Evolutionary conservation across 2,797 vertebrate species (phyloP), one percentile per base, ranked within the genome.

Genomic region (Epinephelus coioides): DNA sequence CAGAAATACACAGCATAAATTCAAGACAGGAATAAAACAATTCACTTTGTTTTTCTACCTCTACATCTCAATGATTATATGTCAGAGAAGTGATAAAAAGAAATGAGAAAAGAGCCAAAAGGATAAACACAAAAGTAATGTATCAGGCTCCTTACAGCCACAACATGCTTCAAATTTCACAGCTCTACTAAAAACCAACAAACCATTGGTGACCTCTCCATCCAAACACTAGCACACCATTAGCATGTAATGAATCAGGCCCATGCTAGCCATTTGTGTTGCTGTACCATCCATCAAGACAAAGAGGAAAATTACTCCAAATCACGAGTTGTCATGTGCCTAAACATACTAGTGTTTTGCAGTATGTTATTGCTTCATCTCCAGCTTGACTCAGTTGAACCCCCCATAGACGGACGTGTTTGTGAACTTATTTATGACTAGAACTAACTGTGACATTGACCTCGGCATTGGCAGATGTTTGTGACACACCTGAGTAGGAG

Each of bases 381-480:
- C 47, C 64, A 53, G 2, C 12, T 46, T 44, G 44, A 51, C 47
- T 18, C 21, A 38, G 14, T 51, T 8, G 30, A 18, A 43, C 17
- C 1, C 2, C 21, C 51, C 23, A 1, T 5, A 21, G 21, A 49
- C 23, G 30, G 53, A 18, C 12, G 1, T 55, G 25, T 51, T 53
- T 30, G 0, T 60, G 34, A 50, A n/a, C 25, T 62, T 50, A 12
- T 50, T 49, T 44, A 47, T 7, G 9, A 40, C 43, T 19, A 21
- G 14, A 68, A 21, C 12, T 73, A 30, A 68, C 18, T 34, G 21
- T 44, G 50, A 57, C 67, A 65, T 64, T 53, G 21, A 68, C 23
- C 30, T 40, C 62, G 50, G 71, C 56, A 30, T 3, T 62, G 25
- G 25, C 63, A 73, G 23, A 21, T 55, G 30, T 61, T 40, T 71